Evolutionary conservation across 2,888 invertebrate species (phyloP).

Genomic region (Cephus sareptanus): DNA sequence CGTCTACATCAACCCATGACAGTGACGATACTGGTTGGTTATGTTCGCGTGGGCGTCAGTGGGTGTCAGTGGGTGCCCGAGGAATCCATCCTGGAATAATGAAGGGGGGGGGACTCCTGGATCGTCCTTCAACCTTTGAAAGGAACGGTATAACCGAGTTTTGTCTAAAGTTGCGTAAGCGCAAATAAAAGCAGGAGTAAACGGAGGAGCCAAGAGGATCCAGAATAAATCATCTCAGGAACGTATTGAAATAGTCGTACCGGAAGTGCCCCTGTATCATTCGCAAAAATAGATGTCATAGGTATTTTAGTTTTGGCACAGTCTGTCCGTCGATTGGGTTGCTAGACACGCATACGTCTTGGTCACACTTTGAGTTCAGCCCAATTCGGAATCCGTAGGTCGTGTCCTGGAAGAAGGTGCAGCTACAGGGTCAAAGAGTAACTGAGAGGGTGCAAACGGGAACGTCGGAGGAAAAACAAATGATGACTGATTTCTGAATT

Average conservation of each 20-base stretch:
- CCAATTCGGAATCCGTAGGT: not conserved
- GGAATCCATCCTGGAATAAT: not conserved
- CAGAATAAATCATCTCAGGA: constrained; percentile 9
- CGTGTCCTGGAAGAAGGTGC: not conserved
- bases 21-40: not conserved
- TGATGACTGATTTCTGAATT: not conserved
- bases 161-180: not conserved
- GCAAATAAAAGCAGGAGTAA: not conserved
- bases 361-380: not conserved
- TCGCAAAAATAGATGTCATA: constrained; percentile 34
- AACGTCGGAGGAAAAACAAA: not conserved
- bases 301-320: constrained; percentile 63
- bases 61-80: not conserved
- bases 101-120: rapidly evolving
- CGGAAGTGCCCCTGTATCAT: constrained; percentile 26
- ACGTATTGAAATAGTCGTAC: constrained; percentile 28
- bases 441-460: not conserved
- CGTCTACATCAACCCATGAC: not conserved
- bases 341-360: not conserved
- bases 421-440: not conserved
- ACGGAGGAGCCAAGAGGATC: not conserved
- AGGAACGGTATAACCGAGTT: not conserved
- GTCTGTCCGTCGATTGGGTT: not conserved
- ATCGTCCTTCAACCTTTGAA: not conserved
- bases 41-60: not conserved